Evolutionary conservation across 2,888 invertebrate genomes (phyloP).

Genomic region (Hecatera dysodea): DNA sequence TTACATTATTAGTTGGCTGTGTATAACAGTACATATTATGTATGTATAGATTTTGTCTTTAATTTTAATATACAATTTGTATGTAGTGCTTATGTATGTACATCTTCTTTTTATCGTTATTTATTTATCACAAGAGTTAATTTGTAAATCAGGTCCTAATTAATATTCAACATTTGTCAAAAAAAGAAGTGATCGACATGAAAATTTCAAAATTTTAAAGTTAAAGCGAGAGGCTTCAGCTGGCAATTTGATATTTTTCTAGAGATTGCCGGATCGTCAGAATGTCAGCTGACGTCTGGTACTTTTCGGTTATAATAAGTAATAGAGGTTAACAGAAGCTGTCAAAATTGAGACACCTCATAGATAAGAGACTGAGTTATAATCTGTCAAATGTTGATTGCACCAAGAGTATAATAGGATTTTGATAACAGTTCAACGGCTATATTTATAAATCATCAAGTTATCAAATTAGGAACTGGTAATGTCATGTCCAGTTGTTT

Average conservation of each 20-base stretch:
- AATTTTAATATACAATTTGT: background rate
- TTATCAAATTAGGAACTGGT: background rate
- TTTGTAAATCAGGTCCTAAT: background rate
- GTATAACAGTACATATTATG: background rate
- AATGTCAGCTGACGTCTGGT: too few relatives aligned
- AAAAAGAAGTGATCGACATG: too few relatives aligned
- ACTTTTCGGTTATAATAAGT: too few relatives aligned
- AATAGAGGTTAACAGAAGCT: too few relatives aligned
- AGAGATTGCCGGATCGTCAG: too few relatives aligned
- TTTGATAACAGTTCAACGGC: background rate
- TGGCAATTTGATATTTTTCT: too few relatives aligned
- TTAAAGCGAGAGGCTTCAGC: too few relatives aligned
- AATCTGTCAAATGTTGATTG: background rate
- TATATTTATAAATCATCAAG: background rate
- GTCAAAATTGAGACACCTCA: background rate
- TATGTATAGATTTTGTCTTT: background rate
- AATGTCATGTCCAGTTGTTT: background rate
- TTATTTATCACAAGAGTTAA: background rate
- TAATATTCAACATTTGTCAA: too few relatives aligned
- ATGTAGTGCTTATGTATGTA: background rate
- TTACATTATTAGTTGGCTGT: constrained; percentile 43
- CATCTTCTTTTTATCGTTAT: background rate
- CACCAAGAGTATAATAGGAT: background rate
- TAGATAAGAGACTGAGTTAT: too few relatives aligned
- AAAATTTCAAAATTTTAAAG: too few relatives aligned